Base-by-base conservation (phyloP, 2,888 invertebrate genomes). In the Drosophila formosana region DNA sequence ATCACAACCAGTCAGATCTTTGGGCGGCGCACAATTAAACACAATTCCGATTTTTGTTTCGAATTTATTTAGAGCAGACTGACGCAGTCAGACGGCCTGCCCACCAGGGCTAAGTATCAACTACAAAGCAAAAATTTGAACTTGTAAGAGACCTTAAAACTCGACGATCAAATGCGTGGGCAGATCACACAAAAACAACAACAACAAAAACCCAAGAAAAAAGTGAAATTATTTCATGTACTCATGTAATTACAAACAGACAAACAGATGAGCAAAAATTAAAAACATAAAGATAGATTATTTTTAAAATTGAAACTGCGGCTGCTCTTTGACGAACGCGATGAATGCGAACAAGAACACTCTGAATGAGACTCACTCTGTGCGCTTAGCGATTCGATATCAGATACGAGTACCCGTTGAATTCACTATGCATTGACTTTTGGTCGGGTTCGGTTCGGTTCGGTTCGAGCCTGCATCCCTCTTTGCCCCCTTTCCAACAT, bases 51-150 rank as follows among this genome's bases (percentile, higher is more conserved):
- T 66, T 32, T 47, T 63, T 41, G 39, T 30, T 43, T 47, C 18
- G 26, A 30, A 45, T 64, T 43, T 50, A 25, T 70, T 70, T 62
- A 41, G 53, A 70, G 55, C 37, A 37, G 37, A 43, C 57, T 67
- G 71, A 75, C 71, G 71, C 62, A 63, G 53, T 28, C 55, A 11
- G 25, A 25, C 25, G 25, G 30, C 1, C 11, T 23, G 43, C 39
- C 43, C 53, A 52, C 55, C 77, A 68, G 64, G 51, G 67, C 71
- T 71, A 67, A 51, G 55, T 60, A 71, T 61, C 73, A 80, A 86
- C 86, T 85, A 86, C 86, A 84, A 85, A 86, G 85, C 65, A 62
- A 84, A 79, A 58, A 72, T 86, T 79, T 85, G 85, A 85, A 85
- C 85, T 84, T 86, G 84, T 39, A 63, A 60, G 70, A 80, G 82